Evolutionary conservation across 92 coral and sea anemone genomes (phyloP).

Genomic region (Isaurus tuberculatus): DNA sequence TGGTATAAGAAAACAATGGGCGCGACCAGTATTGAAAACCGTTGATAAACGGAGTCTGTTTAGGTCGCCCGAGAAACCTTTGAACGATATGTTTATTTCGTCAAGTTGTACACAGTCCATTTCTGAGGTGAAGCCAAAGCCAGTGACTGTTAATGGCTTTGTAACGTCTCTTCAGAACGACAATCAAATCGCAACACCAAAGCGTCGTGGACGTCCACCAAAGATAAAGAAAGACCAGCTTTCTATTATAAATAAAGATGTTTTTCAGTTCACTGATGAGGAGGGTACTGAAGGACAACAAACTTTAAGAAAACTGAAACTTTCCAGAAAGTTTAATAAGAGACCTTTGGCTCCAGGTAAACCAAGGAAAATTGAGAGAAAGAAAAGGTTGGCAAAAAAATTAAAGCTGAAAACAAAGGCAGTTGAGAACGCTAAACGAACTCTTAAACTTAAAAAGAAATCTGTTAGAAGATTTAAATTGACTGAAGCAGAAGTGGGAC

Average conservation of each 20-base stretch:
- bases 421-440: conserved; percentile 72
- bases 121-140: conserved; percentile 65
- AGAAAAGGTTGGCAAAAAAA: conserved; percentile 65
- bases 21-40: conserved; percentile 92
- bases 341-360: conserved; percentile 74
- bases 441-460: conserved; percentile 55
- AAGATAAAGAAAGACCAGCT: conserved; percentile 57
- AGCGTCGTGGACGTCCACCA: conserved; percentile 86
- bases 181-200: conserved; percentile 56
- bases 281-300: conserved; percentile 65
- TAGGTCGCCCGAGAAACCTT: conserved; percentile 65
- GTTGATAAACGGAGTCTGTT: conserved; percentile 75
- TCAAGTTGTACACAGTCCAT: conserved; percentile 42
- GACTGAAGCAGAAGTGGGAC: conserved; percentile 40
- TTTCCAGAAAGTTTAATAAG: conserved; percentile 62
- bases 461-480: conserved; percentile 31
- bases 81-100: conserved; percentile 57
- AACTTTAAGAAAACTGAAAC: conserved; percentile 58
- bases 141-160: conserved; percentile 71
- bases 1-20: conserved; percentile 96
- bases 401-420: conserved; percentile 77
- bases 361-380: conserved; percentile 63
- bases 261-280: conserved; percentile 76
- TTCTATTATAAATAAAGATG: conserved; percentile 61
- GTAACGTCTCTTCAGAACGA: conserved; percentile 62